Base-by-base conservation (phyloP, 2,888 invertebrate species). In the Ernsta delagoae region DNA sequence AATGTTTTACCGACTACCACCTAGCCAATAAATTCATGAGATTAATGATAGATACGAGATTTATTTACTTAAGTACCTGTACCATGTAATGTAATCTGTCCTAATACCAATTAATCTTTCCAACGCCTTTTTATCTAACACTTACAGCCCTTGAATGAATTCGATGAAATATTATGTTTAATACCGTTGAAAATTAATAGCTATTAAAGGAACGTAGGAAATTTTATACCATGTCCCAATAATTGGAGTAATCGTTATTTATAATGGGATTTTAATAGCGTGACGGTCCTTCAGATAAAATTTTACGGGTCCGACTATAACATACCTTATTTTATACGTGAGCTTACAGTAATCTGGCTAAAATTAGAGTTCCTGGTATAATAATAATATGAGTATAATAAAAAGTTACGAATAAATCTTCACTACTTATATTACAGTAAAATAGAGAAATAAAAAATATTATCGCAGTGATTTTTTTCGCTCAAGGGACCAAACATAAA, bases 1-100 rank as follows among this genome's bases (percentile, higher is more conserved):
- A 84, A 85, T 83, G 86, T 83, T 81, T 78, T 81, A 83, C 80
- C 76, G 82, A 86, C 83, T 83, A 80, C 81, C 77, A 84, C 78
- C 82, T 79, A 85, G 77, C 80, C 83, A 84, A 92, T 91, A 92
- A 92, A 91, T 92, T 81, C 79, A 78, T 77, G 83, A 89, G 91
- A 91, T 91, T 88, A 89, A 92, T 89, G 90, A 85, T 84, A 83
- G 84, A 88, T 88, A 85, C 86, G 78, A 83, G 85, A 88, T 88
- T 83, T 88, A 88, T 89, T 86, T 86, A 86, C 86, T 87, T 88
- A 88, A 86, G 83, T 86, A 88, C 86, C 80, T 85, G 83, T 80
- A 77, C 83, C 81, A 79, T 89, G 86, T 86, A 88, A 88, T 84
- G 81, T 89, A 85, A 89, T 89, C 86, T 87, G 83, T 86, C 82